These are phyloP conservation scores for Daboia siamensis DNA, from an alignment of 2,113 vertebrate species.

Conservation along the genomic window DNA sequence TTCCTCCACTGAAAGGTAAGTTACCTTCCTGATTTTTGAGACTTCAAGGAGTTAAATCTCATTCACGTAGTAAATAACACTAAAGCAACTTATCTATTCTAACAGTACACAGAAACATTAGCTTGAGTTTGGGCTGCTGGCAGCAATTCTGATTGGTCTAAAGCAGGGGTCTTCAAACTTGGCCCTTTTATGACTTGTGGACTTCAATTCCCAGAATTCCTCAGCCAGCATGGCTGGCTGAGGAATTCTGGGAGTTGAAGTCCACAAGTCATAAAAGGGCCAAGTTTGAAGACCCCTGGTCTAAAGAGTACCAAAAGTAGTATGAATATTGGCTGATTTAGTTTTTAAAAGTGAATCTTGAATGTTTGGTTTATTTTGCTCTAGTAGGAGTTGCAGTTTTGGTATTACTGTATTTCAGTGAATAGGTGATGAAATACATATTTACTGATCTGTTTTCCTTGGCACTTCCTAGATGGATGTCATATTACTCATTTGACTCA, in stretches of 20 bases:
- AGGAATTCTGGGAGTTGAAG: too few species aligned
- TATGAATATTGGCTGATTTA: background rate
- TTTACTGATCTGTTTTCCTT: background rate
- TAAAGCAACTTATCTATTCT: background rate
- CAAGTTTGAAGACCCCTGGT: too few species aligned
- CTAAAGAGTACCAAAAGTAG: background rate
- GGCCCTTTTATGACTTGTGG: too few species aligned
- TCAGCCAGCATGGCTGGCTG: too few species aligned
- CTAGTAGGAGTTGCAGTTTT: background rate
- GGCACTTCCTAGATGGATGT: background rate
- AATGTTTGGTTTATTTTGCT: background rate
- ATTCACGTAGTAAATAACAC: background rate
- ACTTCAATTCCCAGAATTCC: too few species aligned
- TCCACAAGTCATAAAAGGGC: too few species aligned
- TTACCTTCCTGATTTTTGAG: background rate
- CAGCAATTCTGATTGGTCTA: background rate
- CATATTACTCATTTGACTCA: background rate
- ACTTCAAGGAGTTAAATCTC: background rate
- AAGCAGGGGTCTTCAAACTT: too few species aligned
- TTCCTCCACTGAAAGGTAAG: constrained; percentile 75
- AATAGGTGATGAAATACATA: background rate
- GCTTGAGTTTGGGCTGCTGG: background rate
- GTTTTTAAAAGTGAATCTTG: background rate
- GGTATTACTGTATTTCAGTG: background rate
- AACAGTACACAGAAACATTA: background rate